Conservation (phyloP, 2,888 invertebrate genomes). For the Alloscopus bannaensis region DNA sequence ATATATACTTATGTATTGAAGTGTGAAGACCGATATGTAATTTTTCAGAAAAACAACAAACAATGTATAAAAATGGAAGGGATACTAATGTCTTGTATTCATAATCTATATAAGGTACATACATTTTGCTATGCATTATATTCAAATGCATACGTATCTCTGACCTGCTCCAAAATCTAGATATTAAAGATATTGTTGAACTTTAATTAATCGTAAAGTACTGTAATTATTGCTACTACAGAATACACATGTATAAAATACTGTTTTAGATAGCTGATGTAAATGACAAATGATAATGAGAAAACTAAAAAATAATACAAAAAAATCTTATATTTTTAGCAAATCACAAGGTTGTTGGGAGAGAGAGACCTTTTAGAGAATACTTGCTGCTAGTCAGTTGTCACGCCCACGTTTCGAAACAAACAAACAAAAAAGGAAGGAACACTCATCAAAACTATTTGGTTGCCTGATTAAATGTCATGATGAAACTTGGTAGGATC, state of each 20-base stretch:
- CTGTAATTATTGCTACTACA: conserved; percentile 28
- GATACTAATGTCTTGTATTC: conserved; percentile 2
- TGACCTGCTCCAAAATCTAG: conserved; percentile 54
- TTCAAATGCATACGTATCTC: conserved; percentile 38
- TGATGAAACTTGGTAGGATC: not conserved
- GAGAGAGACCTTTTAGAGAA: conserved; percentile 16
- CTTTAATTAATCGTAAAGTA: conserved; percentile 11
- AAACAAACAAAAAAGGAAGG: too few relatives aligned
- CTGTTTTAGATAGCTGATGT: conserved; percentile 28
- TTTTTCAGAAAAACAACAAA: too few relatives aligned
- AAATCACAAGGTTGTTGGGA: conserved; percentile 40
- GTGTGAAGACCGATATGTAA: conserved; percentile 6
- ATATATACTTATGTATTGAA: conserved; percentile 9
- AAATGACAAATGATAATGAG: conserved; percentile 39
- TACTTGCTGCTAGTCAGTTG: conserved; percentile 38
- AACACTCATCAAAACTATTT: too few relatives aligned
- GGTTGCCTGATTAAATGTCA: too few relatives aligned
- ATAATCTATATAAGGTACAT: conserved; percentile 9
- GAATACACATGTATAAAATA: conserved; percentile 14
- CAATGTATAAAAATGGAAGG: not conserved
- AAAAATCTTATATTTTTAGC: conserved; percentile 64
- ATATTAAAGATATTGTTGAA: conserved; percentile 38
- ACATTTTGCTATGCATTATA: conserved; percentile 33
- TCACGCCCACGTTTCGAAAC: not conserved
- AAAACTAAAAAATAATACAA: conserved; percentile 52